Evolutionary conservation across 1,140 invertebrate species (phyloP).

Genomic region (Polyergus mexicanus): DNA sequence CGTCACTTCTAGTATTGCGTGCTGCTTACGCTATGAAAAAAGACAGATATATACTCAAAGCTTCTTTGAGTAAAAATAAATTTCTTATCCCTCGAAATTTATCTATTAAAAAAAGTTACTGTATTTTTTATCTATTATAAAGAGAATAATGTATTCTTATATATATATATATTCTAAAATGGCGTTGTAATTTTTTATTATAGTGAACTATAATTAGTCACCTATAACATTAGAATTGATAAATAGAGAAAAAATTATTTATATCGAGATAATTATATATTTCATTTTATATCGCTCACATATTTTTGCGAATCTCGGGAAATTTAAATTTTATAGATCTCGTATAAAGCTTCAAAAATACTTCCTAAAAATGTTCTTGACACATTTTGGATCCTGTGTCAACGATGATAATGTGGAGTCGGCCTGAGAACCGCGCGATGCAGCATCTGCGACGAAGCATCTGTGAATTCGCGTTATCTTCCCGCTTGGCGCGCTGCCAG

Average conservation of each 20-base stretch:
- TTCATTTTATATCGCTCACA: neutral
- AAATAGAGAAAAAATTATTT: neutral
- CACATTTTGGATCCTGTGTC: neutral
- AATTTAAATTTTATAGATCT: neutral
- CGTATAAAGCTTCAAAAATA: neutral
- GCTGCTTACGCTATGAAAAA: neutral
- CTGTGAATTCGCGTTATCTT: slow-evolving; percentile 71
- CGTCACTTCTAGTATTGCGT: slow-evolving; percentile 15
- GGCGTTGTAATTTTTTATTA: too few relatives aligned
- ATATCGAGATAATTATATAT: neutral
- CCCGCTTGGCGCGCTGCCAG: slow-evolving; percentile 72
- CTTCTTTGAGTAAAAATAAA: neutral
- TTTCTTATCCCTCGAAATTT: neutral
- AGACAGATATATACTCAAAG: neutral
- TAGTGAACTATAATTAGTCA: too few relatives aligned
- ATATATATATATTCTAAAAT: too few relatives aligned
- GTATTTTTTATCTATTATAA: too few relatives aligned
- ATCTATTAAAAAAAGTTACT: neutral
- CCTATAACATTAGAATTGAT: too few relatives aligned
- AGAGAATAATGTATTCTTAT: too few relatives aligned
- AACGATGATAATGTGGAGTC: neutral
- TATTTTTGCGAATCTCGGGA: too few relatives aligned
- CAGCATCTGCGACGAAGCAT: slow-evolving; percentile 54
- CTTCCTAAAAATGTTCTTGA: neutral
- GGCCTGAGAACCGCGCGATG: neutral